phyloP scores from a whole-genome alignment of 1,140 invertebrate species.

The Halyomorpha halys region DNA sequence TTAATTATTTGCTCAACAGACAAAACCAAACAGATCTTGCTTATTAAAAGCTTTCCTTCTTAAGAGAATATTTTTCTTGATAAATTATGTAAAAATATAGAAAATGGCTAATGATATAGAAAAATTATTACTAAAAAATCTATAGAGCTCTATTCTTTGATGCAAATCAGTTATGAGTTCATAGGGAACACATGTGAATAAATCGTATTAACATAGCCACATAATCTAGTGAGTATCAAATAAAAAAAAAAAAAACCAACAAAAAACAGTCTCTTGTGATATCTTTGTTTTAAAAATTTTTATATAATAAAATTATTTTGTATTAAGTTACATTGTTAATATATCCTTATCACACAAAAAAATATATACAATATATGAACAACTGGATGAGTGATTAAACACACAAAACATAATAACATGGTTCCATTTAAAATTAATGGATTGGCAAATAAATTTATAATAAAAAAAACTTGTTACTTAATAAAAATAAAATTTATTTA shows the following conservation, averaged over 20 bases:
- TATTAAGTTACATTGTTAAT: no score
- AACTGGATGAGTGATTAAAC: no score
- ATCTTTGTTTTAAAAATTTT: no score
- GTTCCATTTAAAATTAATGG: no score
- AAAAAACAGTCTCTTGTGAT: slow-evolving; percentile 3
- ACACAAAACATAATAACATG: no score
- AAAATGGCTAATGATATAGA: slow-evolving; percentile 13
- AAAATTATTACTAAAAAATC: slow-evolving; percentile 8
- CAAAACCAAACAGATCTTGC: slow-evolving; percentile 13
- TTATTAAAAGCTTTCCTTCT: neutral
- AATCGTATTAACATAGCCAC: slow-evolving; percentile 1
- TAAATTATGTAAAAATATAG: slow-evolving; percentile 15
- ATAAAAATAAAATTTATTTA: no score
- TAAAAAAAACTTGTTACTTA: no score
- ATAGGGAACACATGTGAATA: neutral
- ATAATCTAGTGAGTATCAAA: neutral
- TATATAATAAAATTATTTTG: no score
- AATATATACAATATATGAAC: no score
- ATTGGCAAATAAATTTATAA: no score
- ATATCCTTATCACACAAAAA: no score
- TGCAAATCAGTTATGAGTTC: slow-evolving; percentile 1
- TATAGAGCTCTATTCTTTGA: slow-evolving; percentile 10
- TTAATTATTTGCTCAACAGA: slow-evolving; percentile 10
- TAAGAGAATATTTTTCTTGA: slow-evolving; percentile 3
- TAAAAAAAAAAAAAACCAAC: neutral